These are phyloP conservation scores for Halichondria panicea DNA, from an alignment of 37 sponge, comb jelly and placozoan genomes.

Conservation along the genomic window DNA sequence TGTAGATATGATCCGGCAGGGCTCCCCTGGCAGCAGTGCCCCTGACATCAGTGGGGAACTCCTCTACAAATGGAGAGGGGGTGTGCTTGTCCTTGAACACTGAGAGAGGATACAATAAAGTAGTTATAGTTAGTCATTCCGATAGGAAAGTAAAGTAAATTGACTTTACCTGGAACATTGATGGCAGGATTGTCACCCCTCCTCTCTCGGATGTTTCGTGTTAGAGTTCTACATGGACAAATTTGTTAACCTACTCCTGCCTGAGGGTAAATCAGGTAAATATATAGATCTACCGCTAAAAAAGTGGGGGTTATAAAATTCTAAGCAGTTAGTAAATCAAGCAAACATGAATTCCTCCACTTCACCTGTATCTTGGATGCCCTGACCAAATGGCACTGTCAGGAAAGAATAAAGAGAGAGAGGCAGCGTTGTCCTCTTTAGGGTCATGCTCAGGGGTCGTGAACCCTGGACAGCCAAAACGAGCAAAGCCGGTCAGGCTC, in stretches of 20 bases:
- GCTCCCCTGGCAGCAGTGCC: conserved; percentile 58
- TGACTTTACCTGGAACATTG: conserved; percentile 79
- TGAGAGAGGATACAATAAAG: conserved; percentile 1
- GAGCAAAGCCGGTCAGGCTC: conserved; percentile 63
- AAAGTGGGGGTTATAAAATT: background rate
- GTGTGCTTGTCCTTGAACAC: conserved; percentile 72
- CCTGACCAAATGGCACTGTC: conserved; percentile 82
- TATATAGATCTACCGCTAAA: background rate
- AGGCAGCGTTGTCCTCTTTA: conserved; percentile 45
- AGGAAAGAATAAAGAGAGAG: conserved; percentile 87
- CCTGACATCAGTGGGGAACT: conserved; percentile 62
- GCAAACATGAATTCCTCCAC: too few relatives aligned
- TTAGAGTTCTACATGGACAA: conserved; percentile 59
- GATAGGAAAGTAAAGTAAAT: background rate
- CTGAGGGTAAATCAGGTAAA: background rate
- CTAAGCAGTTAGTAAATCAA: too few relatives aligned
- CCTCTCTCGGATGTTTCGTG: conserved; percentile 85
- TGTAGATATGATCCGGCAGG: conserved; percentile 90
- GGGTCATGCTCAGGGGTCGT: conserved; percentile 74
- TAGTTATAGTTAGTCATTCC: background rate
- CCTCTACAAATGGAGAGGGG: conserved; percentile 73
- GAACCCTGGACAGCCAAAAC: conserved; percentile 82
- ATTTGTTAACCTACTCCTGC: background rate
- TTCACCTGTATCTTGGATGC: conserved; percentile 90
- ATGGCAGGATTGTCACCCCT: conserved; percentile 86